Evolutionary conservation across 2,888 invertebrate species (phyloP), one percentile per base, ranked within the genome.

Genomic region (Diaperis boleti): DNA sequence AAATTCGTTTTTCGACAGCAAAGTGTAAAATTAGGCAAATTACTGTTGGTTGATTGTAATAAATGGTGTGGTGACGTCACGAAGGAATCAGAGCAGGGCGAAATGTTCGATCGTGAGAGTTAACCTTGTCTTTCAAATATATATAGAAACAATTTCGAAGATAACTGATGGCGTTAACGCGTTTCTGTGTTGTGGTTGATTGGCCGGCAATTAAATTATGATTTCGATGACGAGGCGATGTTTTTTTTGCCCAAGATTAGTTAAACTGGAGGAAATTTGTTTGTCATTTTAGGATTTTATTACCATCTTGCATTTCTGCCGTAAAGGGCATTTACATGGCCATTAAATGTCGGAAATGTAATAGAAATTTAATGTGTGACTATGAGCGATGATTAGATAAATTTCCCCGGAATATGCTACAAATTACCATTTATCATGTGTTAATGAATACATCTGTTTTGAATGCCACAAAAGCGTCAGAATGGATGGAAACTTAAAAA

Each of bases 61-160:
- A 56, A 56, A 56, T 35, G 45, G 45, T n/a, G 56, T 45, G 45
- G 41, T 56, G 44, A 50, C 62, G 42, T 62, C 62, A 59, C 13
- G 35, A 33, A 35, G 42, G 49, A 62, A 62, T 55, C 49, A 55
- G 47, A 50, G 56, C 47, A 44, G 35, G 59, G 54, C 50, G 14
- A 22, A 29, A 20, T 20, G 45, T 62, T 62, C 62, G 62, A 62
- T 62, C 49, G 49, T 3, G 31, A 29, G 22, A 22, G 41, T 47
- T 39, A 55, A 62, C 62, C 56, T 62, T 49, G 56, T 41, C 39
- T 49, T 55, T 55, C 44, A 22, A 26, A 26, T 39, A 13, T 15
- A 14, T 41, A 55, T 55, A 37, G 33, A 10, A 6, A 37, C 39
- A 37, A 37, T 52, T 52, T 52, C n/a, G 14, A 18, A 22, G 37